These are phyloP conservation scores for Spilogale gracilis DNA, from an alignment of 2,113 vertebrate genomes.

Conservation along the genomic window DNA sequence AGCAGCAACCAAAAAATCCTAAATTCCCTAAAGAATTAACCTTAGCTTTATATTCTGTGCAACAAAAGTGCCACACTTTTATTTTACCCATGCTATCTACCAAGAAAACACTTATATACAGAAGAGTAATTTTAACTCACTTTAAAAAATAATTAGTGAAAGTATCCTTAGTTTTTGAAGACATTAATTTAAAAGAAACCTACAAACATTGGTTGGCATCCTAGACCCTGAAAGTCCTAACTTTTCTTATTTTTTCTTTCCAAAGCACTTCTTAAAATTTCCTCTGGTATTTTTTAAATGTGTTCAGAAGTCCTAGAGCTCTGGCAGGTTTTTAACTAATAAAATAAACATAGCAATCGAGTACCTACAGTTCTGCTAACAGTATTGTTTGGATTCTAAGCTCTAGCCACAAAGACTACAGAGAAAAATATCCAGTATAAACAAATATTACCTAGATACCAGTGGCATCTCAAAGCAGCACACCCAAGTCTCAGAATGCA, in stretches of 20 bases:
- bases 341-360: slow-evolving; percentile 78
- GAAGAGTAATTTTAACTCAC: background rate
- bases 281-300: slow-evolving; percentile 65
- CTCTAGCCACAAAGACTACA: slow-evolving; percentile 70
- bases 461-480: slow-evolving; percentile 76
- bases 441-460: slow-evolving; percentile 78
- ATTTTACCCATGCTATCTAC: background rate
- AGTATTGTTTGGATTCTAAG: slow-evolving; percentile 77
- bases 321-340: slow-evolving; percentile 77
- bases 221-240: background rate
- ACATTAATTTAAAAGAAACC: background rate
- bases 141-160: slow-evolving; percentile 16
- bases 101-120: background rate
- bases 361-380: slow-evolving; percentile 77
- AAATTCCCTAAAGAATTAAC: slow-evolving; percentile 36
- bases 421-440: slow-evolving; percentile 76
- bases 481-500: slow-evolving; percentile 67
- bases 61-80: slow-evolving; percentile 20
- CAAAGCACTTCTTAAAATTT: slow-evolving; percentile 66
- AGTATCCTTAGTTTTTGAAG: slow-evolving; percentile 5
- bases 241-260: slow-evolving; percentile 51
- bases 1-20: background rate
- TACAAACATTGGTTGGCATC: background rate
- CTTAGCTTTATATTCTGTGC: slow-evolving; percentile 26
- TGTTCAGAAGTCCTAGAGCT: slow-evolving; percentile 59